Percentiles rank a stretch among this genome's conserved stretches.
Conservation (phyloP, 2,113 vertebrate genomes). For the Hemibagrus wyckioides region DNA sequence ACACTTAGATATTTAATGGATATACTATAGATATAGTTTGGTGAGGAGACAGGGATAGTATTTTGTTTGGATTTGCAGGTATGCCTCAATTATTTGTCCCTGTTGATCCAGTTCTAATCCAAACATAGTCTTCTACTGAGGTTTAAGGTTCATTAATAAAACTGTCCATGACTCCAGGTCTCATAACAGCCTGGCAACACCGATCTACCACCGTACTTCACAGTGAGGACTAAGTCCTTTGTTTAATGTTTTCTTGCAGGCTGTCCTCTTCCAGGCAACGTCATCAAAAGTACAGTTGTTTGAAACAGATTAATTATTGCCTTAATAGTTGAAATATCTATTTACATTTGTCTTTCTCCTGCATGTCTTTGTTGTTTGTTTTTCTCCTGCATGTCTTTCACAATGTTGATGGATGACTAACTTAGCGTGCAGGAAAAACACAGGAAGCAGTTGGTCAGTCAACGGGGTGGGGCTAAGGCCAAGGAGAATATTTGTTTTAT, state of each 20-base stretch:
- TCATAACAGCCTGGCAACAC: neutral
- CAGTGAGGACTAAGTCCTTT: neutral
- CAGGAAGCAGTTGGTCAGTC: neutral
- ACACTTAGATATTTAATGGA: neutral
- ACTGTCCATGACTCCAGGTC: neutral
- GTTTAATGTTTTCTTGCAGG: neutral
- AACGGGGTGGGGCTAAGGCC: neutral
- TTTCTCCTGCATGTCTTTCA: neutral
- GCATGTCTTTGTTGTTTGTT: neutral
- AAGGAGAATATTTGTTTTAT: neutral
- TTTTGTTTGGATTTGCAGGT: neutral
- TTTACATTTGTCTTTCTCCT: neutral
- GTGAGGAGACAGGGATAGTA: neutral
- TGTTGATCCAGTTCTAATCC: neutral
- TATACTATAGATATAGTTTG: too few species aligned
- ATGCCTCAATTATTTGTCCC: neutral
- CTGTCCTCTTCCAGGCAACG: neutral
- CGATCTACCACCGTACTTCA: neutral
- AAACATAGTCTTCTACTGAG: neutral
- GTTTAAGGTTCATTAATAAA: neutral
- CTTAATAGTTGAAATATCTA: neutral
- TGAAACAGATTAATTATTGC: neutral
- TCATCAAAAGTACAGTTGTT: neutral
- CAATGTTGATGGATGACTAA: neutral
- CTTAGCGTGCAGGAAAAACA: neutral